phyloP scores from a whole-genome alignment of 2,113 vertebrate genomes.

The Saguinus imperator region DNA sequence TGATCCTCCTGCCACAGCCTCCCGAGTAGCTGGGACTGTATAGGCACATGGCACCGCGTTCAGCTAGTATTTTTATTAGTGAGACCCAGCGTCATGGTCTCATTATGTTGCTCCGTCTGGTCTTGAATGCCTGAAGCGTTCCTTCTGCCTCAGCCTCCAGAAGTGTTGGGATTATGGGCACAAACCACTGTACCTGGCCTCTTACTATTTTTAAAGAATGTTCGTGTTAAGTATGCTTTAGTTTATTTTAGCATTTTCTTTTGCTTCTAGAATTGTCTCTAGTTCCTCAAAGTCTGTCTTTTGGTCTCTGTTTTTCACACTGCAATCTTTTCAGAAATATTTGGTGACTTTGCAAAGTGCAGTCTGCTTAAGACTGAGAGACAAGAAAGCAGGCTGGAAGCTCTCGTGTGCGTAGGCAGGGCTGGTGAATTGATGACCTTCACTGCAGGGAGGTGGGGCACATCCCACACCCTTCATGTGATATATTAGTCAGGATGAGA shows the following conservation, averaged over 20 bases:
- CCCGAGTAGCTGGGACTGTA: no score
- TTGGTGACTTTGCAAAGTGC: not conserved
- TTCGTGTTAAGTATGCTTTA: not conserved
- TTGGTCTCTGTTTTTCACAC: not conserved
- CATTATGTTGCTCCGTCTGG: no score
- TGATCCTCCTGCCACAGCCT: no score
- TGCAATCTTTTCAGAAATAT: not conserved
- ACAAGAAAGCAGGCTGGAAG: not conserved
- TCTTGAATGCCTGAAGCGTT: no score
- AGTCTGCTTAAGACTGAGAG: not conserved
- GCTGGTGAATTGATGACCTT: not conserved
- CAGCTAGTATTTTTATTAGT: no score
- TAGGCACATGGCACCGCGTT: no score
- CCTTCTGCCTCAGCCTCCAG: no score
- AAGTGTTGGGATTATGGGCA: no score
- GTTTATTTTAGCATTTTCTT: not conserved
- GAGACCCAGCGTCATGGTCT: no score
- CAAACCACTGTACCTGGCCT: no score
- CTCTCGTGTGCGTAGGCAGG: not conserved
- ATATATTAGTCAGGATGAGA: not conserved
- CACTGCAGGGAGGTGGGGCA: not conserved
- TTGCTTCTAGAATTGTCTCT: not conserved
- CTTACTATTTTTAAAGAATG: not conserved
- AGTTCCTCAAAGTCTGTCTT: conserved; percentile 9
- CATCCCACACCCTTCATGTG: not conserved